Conservation (phyloP, 2,113 vertebrate genomes). For the Galemys pyrenaicus region DNA sequence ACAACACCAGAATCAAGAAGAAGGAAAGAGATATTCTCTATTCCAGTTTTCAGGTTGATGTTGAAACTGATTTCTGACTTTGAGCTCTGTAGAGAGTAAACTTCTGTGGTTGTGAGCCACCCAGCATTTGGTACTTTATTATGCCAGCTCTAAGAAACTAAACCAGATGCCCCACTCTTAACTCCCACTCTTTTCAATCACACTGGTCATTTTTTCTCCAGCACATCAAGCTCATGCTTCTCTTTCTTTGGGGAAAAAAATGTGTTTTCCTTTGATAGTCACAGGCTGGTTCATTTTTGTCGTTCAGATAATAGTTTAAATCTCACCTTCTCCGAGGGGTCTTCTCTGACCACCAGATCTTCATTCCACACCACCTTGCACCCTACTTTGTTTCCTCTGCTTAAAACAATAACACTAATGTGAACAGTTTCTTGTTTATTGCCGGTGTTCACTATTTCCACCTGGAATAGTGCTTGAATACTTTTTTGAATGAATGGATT, state of each 20-base stretch:
- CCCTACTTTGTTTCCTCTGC: not conserved
- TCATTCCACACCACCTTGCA: not conserved
- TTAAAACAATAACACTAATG: not conserved
- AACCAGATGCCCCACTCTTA: not conserved
- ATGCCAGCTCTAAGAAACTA: not conserved
- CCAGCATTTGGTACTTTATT: not conserved
- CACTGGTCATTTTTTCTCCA: not conserved
- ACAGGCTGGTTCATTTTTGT: not conserved
- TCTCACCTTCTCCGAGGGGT: not conserved
- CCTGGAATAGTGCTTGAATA: not conserved
- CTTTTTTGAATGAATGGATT: not conserved
- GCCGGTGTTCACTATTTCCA: not conserved
- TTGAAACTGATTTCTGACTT: not conserved
- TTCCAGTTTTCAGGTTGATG: not conserved
- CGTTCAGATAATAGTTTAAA: not conserved
- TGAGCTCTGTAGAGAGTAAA: not conserved
- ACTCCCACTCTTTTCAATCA: accelerated
- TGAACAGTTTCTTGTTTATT: not conserved
- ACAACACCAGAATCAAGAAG: not conserved
- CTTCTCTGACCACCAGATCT: not conserved
- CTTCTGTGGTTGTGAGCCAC: not conserved
- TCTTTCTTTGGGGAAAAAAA: not conserved
- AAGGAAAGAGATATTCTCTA: no score
- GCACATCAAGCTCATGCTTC: accelerated
- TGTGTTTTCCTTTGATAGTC: not conserved